Percentiles rank a stretch among this genome's conserved stretches.
phyloP scores from a whole-genome alignment of 2,797 vertebrate species.

The Lepus oiostolus region DNA sequence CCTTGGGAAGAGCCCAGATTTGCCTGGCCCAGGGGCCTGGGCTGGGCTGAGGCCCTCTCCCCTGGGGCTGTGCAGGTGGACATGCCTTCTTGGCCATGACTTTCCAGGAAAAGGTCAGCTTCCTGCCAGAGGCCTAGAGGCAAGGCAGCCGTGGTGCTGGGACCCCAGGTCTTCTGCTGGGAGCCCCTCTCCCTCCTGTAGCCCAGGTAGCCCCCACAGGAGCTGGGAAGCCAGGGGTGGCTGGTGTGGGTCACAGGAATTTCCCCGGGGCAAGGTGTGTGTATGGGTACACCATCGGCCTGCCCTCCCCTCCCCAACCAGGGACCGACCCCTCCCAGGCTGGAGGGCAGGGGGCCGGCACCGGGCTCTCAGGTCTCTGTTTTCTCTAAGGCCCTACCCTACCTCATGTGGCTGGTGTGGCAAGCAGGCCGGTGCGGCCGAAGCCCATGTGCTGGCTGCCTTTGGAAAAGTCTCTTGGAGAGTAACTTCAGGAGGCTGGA shows the following conservation, averaged over 20 bases:
- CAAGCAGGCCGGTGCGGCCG: not conserved
- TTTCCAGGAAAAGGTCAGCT: not conserved
- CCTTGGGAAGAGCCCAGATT: too few relatives aligned
- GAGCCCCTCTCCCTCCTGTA: not conserved
- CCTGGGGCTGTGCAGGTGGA: not conserved
- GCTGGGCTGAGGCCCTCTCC: not conserved
- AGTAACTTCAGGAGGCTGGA: not conserved
- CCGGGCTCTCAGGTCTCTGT: not conserved
- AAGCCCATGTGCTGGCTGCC: not conserved
- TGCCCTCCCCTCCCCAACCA: not conserved
- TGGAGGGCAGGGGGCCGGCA: too few relatives aligned
- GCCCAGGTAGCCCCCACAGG: fast-evolving
- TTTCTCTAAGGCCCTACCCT: not conserved
- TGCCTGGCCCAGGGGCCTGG: not conserved
- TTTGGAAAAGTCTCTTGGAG: not conserved
- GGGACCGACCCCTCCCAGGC: not conserved
- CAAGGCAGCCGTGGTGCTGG: not conserved
- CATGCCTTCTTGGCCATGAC: not conserved
- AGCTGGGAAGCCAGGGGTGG: not conserved
- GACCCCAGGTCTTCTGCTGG: not conserved
- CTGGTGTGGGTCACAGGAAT: not conserved
- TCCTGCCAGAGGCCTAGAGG: not conserved
- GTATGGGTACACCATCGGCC: too few relatives aligned
- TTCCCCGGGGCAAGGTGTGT: too few relatives aligned
- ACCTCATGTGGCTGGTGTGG: not conserved